A percentile compares a stretch with the other conserved stretches of the same genome.
phyloP scores from a whole-genome alignment of 2,888 invertebrate species.

The Drosophila rellima region DNA sequence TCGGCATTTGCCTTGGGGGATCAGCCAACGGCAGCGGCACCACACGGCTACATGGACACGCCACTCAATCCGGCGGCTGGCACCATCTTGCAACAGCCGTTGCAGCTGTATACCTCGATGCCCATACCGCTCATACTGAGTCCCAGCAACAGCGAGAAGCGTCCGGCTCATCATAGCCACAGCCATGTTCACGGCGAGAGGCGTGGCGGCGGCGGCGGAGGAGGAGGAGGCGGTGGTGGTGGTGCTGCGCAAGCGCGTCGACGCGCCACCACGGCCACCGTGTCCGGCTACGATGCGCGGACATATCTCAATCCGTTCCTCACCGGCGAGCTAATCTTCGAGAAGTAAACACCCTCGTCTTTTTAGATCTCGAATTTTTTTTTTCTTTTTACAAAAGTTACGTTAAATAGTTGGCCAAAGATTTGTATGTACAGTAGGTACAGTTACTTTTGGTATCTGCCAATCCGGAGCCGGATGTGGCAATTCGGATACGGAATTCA shows the following conservation, averaged over 20 bases:
- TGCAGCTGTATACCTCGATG: conserved; percentile 81
- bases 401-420: conserved; percentile 49
- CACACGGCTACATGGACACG: conserved; percentile 70
- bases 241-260: conserved; percentile 67
- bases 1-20: conserved; percentile 36
- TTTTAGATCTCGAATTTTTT: too few species aligned
- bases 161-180: conserved; percentile 72
- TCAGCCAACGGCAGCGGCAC: conserved; percentile 43
- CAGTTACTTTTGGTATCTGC: conserved; percentile 17
- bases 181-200: conserved; percentile 70
- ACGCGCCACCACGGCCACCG: conserved; percentile 74
- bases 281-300: conserved; percentile 78
- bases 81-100: conserved; percentile 67
- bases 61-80: conserved; percentile 79
- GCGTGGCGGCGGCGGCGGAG: conserved; percentile 42
- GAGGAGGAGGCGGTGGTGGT: conserved; percentile 29
- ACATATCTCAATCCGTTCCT: conserved; percentile 83
- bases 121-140: conserved; percentile 82
- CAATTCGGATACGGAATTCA: conserved; percentile 1
- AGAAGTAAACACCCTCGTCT: conserved; percentile 69
- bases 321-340: conserved; percentile 83
- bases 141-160: conserved; percentile 80
- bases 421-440: conserved; percentile 20
- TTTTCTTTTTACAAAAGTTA: conserved; percentile 9
- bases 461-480: not conserved